Percentiles rank a stretch among this genome's conserved stretches.
Conservation (phyloP, 2,888 invertebrate species). For the Timema cristinae region DNA sequence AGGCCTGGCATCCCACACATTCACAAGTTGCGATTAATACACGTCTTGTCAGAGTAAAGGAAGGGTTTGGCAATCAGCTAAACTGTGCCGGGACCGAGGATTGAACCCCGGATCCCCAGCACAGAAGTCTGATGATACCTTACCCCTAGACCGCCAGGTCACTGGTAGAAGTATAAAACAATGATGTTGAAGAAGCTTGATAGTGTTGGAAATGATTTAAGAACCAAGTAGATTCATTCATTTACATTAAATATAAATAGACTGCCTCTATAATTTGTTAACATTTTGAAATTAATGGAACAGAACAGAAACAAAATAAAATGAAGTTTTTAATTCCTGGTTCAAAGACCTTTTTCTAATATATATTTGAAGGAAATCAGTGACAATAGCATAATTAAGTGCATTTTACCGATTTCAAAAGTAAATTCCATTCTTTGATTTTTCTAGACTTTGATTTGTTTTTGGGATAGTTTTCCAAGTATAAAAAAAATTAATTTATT, state of each 20-base stretch:
- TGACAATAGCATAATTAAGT: neutral
- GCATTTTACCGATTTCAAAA: neutral
- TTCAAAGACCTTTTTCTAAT: neutral
- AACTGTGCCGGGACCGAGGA: too few species aligned
- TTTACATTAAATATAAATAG: neutral
- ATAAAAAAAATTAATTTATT: neutral
- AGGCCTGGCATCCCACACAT: too few species aligned
- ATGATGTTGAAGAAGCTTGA: neutral
- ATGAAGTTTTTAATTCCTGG: neutral
- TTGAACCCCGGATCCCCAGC: too few species aligned
- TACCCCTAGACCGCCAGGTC: too few species aligned
- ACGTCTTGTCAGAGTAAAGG: too few species aligned
- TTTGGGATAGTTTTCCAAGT: neutral
- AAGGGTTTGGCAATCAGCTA: too few species aligned
- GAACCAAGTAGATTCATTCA: neutral
- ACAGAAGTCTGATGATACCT: too few species aligned
- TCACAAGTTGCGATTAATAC: too few species aligned
- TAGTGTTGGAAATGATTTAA: too few species aligned
- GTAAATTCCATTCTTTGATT: neutral
- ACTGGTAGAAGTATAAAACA: neutral
- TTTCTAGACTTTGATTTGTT: neutral
- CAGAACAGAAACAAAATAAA: neutral
- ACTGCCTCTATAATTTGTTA: neutral
- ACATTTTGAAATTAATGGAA: neutral
- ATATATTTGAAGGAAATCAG: neutral